phyloP scores from a whole-genome alignment of 2,797 vertebrate genomes.

The Labroides dimidiatus region DNA sequence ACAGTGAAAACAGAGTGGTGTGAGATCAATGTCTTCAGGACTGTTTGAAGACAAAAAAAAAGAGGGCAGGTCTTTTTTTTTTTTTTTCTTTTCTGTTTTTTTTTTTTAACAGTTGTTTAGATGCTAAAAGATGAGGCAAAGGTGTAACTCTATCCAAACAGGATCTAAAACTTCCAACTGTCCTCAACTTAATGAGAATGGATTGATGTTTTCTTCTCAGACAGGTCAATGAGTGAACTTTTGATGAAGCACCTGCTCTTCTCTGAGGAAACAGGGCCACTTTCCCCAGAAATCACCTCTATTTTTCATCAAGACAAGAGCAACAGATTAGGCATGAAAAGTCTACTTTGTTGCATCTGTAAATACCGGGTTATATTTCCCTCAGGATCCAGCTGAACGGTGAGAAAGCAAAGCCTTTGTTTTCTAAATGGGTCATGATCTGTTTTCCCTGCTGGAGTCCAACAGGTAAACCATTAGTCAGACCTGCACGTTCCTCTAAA shows the following conservation, averaged over 20 bases:
- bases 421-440: constrained; percentile 70
- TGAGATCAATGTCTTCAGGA: too few species aligned
- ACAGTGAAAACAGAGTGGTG: too few species aligned
- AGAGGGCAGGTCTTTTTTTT: too few species aligned
- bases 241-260: constrained; percentile 47
- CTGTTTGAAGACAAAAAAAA: too few species aligned
- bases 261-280: constrained; percentile 18
- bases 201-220: constrained; percentile 30
- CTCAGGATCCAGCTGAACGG: constrained; percentile 52
- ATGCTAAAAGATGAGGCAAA: neutral
- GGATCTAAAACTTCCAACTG: neutral
- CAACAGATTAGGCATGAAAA: constrained; percentile 55
- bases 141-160: neutral
- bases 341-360: constrained; percentile 58
- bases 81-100: too few species aligned
- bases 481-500: constrained; percentile 44
- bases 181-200: constrained; percentile 25
- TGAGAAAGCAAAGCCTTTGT: constrained; percentile 63
- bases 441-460: constrained; percentile 57
- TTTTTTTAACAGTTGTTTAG: neutral
- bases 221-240: constrained; percentile 39
- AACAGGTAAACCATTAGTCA: constrained; percentile 71
- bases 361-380: constrained; percentile 70
- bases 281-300: constrained; percentile 46
- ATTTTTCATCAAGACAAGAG: constrained; percentile 61